Evolutionary conservation across 2,888 invertebrate species (phyloP).

Genomic region (Acheta domesticus): DNA sequence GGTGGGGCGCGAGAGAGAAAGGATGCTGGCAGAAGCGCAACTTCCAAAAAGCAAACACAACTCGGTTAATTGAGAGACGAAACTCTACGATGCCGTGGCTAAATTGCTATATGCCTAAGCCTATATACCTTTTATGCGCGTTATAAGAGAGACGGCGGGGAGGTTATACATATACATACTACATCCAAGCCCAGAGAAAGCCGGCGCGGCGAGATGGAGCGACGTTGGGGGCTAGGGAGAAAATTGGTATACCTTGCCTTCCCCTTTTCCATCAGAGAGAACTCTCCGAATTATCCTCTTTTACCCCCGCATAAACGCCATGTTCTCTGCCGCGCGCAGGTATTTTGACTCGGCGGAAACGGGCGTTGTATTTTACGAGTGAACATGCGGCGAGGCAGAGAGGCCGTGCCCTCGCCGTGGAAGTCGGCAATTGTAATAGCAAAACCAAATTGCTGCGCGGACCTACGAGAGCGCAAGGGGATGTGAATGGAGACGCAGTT

Average conservation of each 20-base stretch:
- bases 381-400: not conserved
- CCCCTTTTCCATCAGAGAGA: conserved; percentile 28
- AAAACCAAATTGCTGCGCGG: not conserved
- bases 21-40: conserved; percentile 32
- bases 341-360: not conserved
- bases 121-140: conserved; percentile 24
- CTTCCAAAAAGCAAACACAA: conserved; percentile 36
- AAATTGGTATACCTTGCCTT: conserved; percentile 27
- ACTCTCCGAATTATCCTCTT: conserved; percentile 5
- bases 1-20: not conserved
- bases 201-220: not conserved
- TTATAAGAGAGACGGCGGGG: conserved; percentile 10
- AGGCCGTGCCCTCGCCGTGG: not conserved
- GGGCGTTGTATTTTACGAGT: not conserved
- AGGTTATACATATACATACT: conserved; percentile 8
- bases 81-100: conserved; percentile 27
- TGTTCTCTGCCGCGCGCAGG: not conserved
- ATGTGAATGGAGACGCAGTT: too few species aligned
- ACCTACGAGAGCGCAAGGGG: too few species aligned
- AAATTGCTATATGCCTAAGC: conserved; percentile 20
- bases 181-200: conserved; percentile 20
- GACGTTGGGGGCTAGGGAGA: not conserved
- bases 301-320: conserved; percentile 5
- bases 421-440: not conserved
- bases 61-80: conserved; percentile 35